phyloP scores from a whole-genome alignment of 2,113 vertebrate species.

The Pontoporia blainvillei region DNA sequence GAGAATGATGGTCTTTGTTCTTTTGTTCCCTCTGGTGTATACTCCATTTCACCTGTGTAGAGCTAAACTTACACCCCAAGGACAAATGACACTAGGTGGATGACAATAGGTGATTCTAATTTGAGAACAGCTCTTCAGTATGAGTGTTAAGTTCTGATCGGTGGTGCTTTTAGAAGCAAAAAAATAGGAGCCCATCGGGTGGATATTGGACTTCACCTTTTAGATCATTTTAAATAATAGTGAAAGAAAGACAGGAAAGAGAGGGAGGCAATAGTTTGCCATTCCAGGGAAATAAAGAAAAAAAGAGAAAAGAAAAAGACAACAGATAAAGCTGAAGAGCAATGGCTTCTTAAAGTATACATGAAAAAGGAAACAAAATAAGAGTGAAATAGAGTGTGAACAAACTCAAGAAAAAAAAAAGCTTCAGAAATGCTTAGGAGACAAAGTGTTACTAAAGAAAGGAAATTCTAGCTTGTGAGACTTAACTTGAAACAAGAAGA shows the following conservation, averaged over 20 bases:
- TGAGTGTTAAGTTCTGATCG: background rate
- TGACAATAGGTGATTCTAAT: conserved; percentile 26
- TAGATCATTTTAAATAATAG: conserved; percentile 3
- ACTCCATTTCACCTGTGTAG: conserved; percentile 17
- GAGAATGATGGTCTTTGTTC: conserved; percentile 11
- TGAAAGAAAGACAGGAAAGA: background rate
- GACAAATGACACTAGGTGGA: background rate
- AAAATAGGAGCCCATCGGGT: background rate
- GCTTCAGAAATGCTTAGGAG: background rate
- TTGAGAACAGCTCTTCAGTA: background rate
- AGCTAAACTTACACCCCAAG: conserved; percentile 5
- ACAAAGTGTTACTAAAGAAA: conserved; percentile 42
- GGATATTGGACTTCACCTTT: background rate
- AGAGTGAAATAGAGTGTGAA: conserved; percentile 26
- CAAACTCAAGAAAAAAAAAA: conserved; percentile 28
- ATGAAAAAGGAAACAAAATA: background rate
- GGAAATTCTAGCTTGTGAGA: conserved; percentile 40
- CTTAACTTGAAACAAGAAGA: conserved; percentile 33
- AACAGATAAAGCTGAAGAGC: background rate
- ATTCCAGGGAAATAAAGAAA: background rate
- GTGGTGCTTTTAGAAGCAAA: conserved; percentile 30
- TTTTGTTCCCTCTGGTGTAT: background rate
- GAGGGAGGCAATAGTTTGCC: background rate
- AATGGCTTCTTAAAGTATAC: background rate
- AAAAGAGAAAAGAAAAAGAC: background rate